These are phyloP conservation scores for Trichopoda pennipes DNA, from an alignment of 2,888 invertebrate genomes.

Conservation along the genomic window DNA sequence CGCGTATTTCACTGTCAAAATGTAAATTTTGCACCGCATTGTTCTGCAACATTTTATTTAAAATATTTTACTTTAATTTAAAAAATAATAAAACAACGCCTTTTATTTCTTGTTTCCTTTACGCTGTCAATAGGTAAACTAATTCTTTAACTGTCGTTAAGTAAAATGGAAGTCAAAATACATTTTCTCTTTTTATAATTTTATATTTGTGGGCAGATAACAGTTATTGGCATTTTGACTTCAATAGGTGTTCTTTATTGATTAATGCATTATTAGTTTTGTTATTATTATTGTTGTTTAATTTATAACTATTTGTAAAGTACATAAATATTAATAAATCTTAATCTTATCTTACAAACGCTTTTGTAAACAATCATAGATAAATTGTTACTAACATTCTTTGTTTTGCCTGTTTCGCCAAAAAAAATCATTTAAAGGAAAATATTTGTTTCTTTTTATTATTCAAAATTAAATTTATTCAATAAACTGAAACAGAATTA, in stretches of 20 bases:
- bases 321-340: not conserved
- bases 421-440: no score
- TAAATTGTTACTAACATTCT: no score
- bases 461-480: no score
- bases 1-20: constrained; percentile 79
- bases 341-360: not conserved
- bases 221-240: constrained; percentile 18
- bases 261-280: constrained; percentile 3
- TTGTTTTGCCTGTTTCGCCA: no score
- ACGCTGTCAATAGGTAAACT: constrained; percentile 51
- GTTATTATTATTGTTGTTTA: not conserved
- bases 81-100: not conserved
- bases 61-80: not conserved
- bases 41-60: constrained; percentile 77
- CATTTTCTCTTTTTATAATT: constrained; percentile 16
- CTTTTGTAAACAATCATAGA: no score
- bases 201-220: constrained; percentile 41
- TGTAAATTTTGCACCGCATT: constrained; percentile 79
- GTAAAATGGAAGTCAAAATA: constrained; percentile 6
- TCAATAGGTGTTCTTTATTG: constrained; percentile 35
- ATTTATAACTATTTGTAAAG: not conserved
- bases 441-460: no score
- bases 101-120: constrained; percentile 22
- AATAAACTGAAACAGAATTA: no score
- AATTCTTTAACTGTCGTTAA: constrained; percentile 28